Base-by-base conservation (phyloP, 1,140 invertebrate species). In the Aphidius ervi region DNA sequence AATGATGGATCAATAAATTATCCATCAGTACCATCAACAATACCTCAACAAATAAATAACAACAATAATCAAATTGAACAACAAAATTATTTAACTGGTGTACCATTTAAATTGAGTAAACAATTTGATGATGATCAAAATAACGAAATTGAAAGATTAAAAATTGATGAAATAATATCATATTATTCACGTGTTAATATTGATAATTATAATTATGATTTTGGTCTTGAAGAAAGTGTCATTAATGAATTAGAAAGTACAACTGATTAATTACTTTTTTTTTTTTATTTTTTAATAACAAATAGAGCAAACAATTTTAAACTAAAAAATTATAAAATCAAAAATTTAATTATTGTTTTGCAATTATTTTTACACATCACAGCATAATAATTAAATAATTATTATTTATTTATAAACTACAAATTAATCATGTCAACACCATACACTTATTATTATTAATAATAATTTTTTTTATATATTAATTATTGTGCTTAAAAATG, bases 81-180 rank as follows among this genome's bases (percentile, higher is more conserved):
- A 23, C 56, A 49, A 7, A 74, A 67, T 63, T 70, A 75, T 57
- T 52, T 81, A n/a, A 73, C 63, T 46, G 67, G 67, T 6, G 70
- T 81, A 10, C 76, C 75, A 8, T 81, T 81, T 53, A 76, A 79
- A 65, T 64, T 79, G 20, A 66, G 65, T 16, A 68, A 69, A 58
- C 57, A 65, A 9, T 65, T 79, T 9, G 67, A 77, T 48, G 67
- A 70, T 37, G 70, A 78, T 45, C 2, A 31, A 31, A 31, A 31
- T 31, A 68, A 68, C 5, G 75, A 74, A 6, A 72, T 77, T 40
- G 74, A 79, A 8, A 59, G 57, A 20, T 47, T 77, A 5, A 65
- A 71, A 56, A 68, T 75, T 23, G 70, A 70, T 53, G 77, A 81
- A 69, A 76, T 81, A 56, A 57, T 69, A 6, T 70, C 70, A 4